phyloP scores from a whole-genome alignment of 1,140 invertebrate genomes.

The Trachymyrmex cornetzi region DNA sequence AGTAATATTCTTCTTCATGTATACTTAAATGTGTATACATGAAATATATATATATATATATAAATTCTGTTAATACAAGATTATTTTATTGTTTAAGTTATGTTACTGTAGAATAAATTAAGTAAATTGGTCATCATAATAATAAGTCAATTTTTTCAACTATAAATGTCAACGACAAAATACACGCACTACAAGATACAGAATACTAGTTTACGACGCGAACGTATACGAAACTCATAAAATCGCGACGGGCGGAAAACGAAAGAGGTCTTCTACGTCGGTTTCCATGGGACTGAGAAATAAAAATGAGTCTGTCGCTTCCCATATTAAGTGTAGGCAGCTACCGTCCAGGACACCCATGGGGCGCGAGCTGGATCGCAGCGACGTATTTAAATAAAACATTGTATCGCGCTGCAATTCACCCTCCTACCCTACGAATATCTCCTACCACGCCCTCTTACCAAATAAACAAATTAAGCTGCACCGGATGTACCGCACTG shows the following conservation, averaged over 20 bases:
- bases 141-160: constrained; percentile 43
- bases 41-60: not conserved
- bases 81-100: not conserved
- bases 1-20: not conserved
- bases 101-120: not conserved
- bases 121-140: constrained; percentile 12
- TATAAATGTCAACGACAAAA: constrained; percentile 52
- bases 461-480: constrained; percentile 82
- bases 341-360: constrained; percentile 81
- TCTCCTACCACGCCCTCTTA: constrained; percentile 62
- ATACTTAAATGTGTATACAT: not conserved
- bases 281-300: constrained; percentile 78
- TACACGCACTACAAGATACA: constrained; percentile 32
- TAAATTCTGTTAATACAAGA: not conserved
- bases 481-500: constrained; percentile 74
- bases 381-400: constrained; percentile 83
- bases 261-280: constrained; percentile 65
- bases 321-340: constrained; percentile 82
- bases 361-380: constrained; percentile 78
- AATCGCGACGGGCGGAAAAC: constrained; percentile 69
- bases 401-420: constrained; percentile 80
- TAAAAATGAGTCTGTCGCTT: constrained; percentile 81
- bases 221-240: constrained; percentile 42
- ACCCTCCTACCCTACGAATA: constrained; percentile 63
- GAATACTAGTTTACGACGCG: constrained; percentile 55